Percentiles rank a stretch among this genome's conserved stretches.
These are phyloP conservation scores for Papilio aristodemus DNA, from an alignment of 1,140 invertebrate species.

Conservation along the genomic window DNA sequence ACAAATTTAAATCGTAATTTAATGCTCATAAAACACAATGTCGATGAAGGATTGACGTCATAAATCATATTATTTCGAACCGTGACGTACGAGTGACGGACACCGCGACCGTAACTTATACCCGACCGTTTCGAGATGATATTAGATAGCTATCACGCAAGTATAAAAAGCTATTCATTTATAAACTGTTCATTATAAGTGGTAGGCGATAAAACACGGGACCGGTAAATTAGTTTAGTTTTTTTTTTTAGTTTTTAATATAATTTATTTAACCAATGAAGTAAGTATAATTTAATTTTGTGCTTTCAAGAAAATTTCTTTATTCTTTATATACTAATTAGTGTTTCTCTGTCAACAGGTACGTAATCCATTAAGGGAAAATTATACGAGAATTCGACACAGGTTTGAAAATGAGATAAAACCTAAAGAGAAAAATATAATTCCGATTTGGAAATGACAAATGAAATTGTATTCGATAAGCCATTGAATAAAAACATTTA, in stretches of 20 bases:
- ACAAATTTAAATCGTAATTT: conserved; percentile 44
- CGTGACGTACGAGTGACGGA: conserved; percentile 56
- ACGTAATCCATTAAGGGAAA: conserved; percentile 32
- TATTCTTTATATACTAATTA: too few species aligned
- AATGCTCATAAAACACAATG: conserved; percentile 43
- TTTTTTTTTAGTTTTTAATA: neutral
- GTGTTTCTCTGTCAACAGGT: conserved; percentile 43
- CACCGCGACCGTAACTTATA: conserved; percentile 44
- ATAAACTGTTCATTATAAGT: conserved; percentile 51
- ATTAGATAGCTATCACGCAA: conserved; percentile 47
- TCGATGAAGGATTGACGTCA: conserved; percentile 37
- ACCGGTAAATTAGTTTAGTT: conserved; percentile 19
- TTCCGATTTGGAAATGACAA: too few species aligned
- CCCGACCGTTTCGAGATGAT: conserved; percentile 49
- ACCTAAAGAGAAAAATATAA: too few species aligned
- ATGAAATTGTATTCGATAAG: neutral
- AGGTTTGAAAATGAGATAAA: neutral
- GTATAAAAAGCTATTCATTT: conserved; percentile 61
- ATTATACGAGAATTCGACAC: neutral
- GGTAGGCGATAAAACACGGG: conserved; percentile 37
- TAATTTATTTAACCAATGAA: too few species aligned
- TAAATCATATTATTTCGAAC: conserved; percentile 53
- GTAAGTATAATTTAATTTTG: too few species aligned
- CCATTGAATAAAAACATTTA: conserved; percentile 30
- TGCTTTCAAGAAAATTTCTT: too few species aligned